phyloP scores from a whole-genome alignment of 2,797 vertebrate species.

The Kryptopterus vitreolus region DNA sequence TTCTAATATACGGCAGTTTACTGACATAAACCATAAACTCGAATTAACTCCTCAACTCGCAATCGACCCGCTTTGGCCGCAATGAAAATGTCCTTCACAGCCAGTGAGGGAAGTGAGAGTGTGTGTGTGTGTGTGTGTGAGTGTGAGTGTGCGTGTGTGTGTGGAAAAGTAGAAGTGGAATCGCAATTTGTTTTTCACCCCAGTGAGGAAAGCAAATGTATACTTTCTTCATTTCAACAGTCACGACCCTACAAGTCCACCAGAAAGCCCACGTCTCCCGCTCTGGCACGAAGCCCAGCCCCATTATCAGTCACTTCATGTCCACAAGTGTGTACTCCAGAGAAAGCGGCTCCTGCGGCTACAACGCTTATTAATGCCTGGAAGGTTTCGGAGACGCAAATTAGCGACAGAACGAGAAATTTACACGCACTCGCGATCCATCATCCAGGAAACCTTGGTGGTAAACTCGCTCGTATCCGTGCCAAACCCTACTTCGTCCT shows the following conservation, averaged over 20 bases:
- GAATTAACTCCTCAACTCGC: too few species aligned
- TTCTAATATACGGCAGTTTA: too few species aligned
- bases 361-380: conserved; percentile 46
- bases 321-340: conserved; percentile 47
- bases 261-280: conserved; percentile 12
- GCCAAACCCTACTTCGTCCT: conserved; percentile 22
- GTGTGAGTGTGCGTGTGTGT: too few species aligned
- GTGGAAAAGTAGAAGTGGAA: not conserved
- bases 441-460: conserved; percentile 8
- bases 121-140: too few species aligned
- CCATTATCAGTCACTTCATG: conserved; percentile 55
- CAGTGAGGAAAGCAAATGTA: conserved; percentile 6
- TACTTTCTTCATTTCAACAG: conserved; percentile 10
- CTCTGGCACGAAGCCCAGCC: not conserved
- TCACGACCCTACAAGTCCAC: conserved; percentile 22
- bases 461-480: conserved; percentile 27
- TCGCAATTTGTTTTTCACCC: not conserved
- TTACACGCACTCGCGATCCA: conserved; percentile 12
- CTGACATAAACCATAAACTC: too few species aligned
- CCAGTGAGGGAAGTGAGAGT: too few species aligned
- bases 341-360: conserved; percentile 46
- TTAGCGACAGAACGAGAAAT: conserved; percentile 36
- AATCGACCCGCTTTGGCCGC: too few species aligned
- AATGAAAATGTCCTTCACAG: too few species aligned
- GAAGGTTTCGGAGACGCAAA: conserved; percentile 13